Base-by-base conservation (phyloP, 1,140 invertebrate species). In the Drosophila littoralis region DNA sequence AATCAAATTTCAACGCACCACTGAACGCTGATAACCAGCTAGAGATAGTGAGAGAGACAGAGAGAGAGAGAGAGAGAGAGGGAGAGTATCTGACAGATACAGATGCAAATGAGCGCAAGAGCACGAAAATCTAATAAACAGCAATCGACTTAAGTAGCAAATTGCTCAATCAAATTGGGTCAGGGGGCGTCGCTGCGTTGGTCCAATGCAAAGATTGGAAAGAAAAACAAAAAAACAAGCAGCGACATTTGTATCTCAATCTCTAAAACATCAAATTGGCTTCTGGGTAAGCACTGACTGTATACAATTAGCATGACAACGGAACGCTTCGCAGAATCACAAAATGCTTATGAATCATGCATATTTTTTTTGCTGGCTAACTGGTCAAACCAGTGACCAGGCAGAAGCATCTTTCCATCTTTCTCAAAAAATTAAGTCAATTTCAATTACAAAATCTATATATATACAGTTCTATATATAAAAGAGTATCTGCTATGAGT, bases 81-180 rank as follows among this genome's bases (percentile, higher is more conserved):
- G 57, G 1, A 6, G 10, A 1, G 59, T 69, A 68, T 69, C 69
- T 77, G 51, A 54, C 28, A 75, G 79, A 60, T 61, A 71, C 69
- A 81, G 81, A 78, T 85, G 81, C 63, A 84, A 85, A 85, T 83
- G 76, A 50, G 67, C 76, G 59, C 59, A 64, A 64, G 61, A 61
- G 76, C 79, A 75, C 68, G n/a, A 65, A 86, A 85, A 85, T 85
- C 81, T 85, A 85, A 85, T 85, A 85, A 81, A 66, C 52, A 67
- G 52, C 68, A 75, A 71, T 66, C 63, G 71, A 70, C 67, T 70
- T 70, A 64, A 75, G 67, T 70, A 71, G 67, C 58, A 77, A 85
- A 88, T 88, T 88, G 79, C 83, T 82, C 83, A 75, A 86, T 75
- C 72, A 59, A 86, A 79, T 89, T 89, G 51, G 82, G 82, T 88